Conservation (phyloP, 2,797 vertebrate genomes). For the Poecile montanus region DNA sequence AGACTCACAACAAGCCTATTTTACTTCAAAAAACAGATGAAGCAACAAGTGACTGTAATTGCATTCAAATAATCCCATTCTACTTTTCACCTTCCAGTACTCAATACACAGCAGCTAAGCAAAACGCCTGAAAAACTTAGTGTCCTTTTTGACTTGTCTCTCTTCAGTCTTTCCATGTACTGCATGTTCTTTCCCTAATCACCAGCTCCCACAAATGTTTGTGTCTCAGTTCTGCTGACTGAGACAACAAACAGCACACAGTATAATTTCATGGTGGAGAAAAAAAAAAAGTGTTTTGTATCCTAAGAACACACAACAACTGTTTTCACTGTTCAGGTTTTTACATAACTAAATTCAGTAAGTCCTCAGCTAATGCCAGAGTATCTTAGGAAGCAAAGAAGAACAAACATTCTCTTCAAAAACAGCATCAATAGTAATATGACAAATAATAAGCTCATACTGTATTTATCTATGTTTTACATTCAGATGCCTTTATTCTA, state of each 20-base stretch:
- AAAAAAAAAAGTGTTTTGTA: neutral
- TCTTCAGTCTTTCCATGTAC: neutral
- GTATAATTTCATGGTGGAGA: neutral
- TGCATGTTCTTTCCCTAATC: neutral
- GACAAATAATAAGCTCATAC: neutral
- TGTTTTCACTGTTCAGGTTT: neutral
- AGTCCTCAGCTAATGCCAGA: neutral
- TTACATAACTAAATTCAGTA: constrained; percentile 23
- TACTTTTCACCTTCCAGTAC: neutral
- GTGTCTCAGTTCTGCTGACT: constrained; percentile 3
- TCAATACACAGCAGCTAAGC: neutral
- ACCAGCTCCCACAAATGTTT: constrained; percentile 17
- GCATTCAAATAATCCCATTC: neutral
- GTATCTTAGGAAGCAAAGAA: neutral
- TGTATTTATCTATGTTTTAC: neutral
- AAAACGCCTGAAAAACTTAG: neutral
- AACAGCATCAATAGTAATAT: neutral
- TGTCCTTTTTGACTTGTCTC: neutral
- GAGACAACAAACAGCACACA: neutral
- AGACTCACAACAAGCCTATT: neutral
- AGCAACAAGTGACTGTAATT: neutral
- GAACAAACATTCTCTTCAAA: neutral
- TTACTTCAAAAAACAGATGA: neutral
- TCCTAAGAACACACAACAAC: neutral
- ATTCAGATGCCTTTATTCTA: neutral